These are phyloP conservation scores for Cotesia glomerata DNA, from an alignment of 1,140 invertebrate species.

Conservation along the genomic window DNA sequence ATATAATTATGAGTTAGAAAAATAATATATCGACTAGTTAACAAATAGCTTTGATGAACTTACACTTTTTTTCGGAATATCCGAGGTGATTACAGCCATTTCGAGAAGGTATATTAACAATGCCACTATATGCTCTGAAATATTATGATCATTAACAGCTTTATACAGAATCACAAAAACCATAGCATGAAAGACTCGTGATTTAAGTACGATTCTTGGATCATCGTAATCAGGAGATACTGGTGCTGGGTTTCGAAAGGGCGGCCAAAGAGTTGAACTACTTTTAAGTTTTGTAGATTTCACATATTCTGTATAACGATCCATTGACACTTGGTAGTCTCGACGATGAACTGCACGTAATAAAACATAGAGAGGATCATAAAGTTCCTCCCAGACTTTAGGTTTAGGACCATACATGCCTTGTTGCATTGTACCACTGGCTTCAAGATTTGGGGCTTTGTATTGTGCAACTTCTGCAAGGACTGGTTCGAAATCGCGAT, in stretches of 20 bases:
- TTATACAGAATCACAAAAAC: constrained; percentile 85
- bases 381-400: constrained; percentile 88
- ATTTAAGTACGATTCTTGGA: constrained; percentile 73
- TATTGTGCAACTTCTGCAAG: constrained; percentile 82
- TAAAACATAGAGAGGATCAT: constrained; percentile 92
- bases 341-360: constrained; percentile 87
- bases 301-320: constrained; percentile 82
- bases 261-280: constrained; percentile 79
- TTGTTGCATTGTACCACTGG: constrained; percentile 86
- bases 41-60: constrained; percentile 27
- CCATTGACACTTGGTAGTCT: constrained; percentile 94
- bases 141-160: constrained; percentile 75
- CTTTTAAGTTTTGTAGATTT: constrained; percentile 72
- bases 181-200: constrained; percentile 84
- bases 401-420: constrained; percentile 92
- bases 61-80: constrained; percentile 61
- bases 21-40: background rate
- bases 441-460: constrained; percentile 78
- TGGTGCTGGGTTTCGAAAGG: constrained; percentile 75
- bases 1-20: too few species aligned
- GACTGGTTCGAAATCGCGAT: constrained; percentile 86
- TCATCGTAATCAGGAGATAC: constrained; percentile 74
- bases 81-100: constrained; percentile 76
- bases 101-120: constrained; percentile 86
- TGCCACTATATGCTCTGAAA: constrained; percentile 85